These are phyloP conservation scores for Carapus acus DNA, from an alignment of 2,797 vertebrate genomes.

Conservation along the genomic window DNA sequence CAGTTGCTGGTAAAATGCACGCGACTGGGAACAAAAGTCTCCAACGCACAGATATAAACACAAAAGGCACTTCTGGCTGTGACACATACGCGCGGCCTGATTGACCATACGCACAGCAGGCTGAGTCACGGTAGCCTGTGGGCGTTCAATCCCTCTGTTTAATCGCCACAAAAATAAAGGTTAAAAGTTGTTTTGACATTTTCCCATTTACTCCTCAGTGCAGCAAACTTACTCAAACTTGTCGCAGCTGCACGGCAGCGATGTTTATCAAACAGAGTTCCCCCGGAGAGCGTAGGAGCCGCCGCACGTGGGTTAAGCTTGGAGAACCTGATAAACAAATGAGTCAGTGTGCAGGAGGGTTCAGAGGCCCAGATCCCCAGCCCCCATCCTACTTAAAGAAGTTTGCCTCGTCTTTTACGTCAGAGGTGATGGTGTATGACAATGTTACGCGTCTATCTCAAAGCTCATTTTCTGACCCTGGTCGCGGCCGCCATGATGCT, in stretches of 20 bases:
- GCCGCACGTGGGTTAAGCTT: constrained; percentile 34
- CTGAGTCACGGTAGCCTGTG: constrained; percentile 17
- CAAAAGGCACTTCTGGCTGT: constrained; percentile 1
- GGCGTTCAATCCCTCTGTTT: constrained; percentile 13
- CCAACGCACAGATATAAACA: neutral
- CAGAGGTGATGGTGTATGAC: neutral
- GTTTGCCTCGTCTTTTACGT: neutral
- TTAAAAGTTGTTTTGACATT: constrained; percentile 20
- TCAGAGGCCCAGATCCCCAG: constrained; percentile 24
- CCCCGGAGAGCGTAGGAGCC: constrained; percentile 27
- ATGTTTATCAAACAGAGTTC: constrained; percentile 36
- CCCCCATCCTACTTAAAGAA: neutral
- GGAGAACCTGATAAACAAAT: constrained; percentile 47
- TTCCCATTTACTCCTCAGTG: constrained; percentile 7
- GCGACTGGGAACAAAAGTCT: neutral
- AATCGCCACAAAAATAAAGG: constrained; percentile 3
- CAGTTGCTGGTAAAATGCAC: no score
- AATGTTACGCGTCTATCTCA: neutral
- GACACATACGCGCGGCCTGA: constrained; percentile 12
- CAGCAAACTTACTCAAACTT: constrained; percentile 12
- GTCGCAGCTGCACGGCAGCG: constrained; percentile 15
- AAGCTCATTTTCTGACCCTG: neutral
- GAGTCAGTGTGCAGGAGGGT: constrained; percentile 35
- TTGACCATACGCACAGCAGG: no score
- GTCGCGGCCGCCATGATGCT: no score